phyloP scores from a whole-genome alignment of 2,797 vertebrate genomes.

The Typhlichthys eigenmanni region DNA sequence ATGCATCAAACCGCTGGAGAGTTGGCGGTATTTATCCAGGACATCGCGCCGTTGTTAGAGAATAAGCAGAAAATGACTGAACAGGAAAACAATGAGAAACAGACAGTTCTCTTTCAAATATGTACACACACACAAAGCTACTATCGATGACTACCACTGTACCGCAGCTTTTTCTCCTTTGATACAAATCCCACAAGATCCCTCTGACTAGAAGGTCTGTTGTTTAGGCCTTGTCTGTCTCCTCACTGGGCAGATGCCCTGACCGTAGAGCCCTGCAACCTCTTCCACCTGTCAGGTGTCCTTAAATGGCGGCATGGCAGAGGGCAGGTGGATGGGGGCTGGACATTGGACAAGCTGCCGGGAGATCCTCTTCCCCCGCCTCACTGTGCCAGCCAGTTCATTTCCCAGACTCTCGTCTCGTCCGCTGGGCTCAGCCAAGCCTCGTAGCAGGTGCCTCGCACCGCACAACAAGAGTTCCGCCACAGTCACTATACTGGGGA shows the following conservation, averaged over 20 bases:
- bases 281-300: constrained; percentile 77
- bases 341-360: constrained; percentile 55
- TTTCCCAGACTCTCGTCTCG: constrained; percentile 61
- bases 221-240: constrained; percentile 3
- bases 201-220: no score
- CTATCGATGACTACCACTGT: background rate
- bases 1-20: constrained; percentile 13
- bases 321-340: constrained; percentile 24
- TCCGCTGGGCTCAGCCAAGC: constrained; percentile 64
- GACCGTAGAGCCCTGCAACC: constrained; percentile 52
- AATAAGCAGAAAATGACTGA: constrained; percentile 7
- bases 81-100: constrained; percentile 6
- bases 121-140: constrained; percentile 11
- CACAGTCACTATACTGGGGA: constrained; percentile 13
- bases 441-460: constrained; percentile 70
- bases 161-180: background rate
- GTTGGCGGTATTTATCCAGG: constrained; percentile 10
- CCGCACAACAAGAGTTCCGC: constrained; percentile 44
- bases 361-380: constrained; percentile 55
- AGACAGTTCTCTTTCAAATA: constrained; percentile 22
- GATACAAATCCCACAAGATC: no score
- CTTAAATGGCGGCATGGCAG: constrained; percentile 46
- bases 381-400: constrained; percentile 66
- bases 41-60: constrained; percentile 1
- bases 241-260: constrained; percentile 59